phyloP scores from a whole-genome alignment of 1,140 invertebrate species.

The Aphaenogaster ashmeadi region DNA sequence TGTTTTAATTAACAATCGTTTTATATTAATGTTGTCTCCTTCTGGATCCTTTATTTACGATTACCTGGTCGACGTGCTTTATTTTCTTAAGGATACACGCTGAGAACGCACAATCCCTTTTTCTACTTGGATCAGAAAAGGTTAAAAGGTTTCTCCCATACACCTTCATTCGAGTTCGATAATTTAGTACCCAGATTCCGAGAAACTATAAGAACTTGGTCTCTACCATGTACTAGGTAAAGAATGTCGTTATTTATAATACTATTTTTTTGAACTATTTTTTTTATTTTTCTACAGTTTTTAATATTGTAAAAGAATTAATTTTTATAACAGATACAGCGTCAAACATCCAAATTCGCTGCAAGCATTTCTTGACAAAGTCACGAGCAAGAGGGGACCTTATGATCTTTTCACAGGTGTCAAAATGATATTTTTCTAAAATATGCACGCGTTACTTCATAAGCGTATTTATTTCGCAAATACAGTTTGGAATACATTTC shows the following conservation, averaged over 20 bases:
- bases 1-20: neutral
- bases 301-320: neutral
- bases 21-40: neutral
- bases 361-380: conserved; percentile 51
- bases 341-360: conserved; percentile 39
- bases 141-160: conserved; percentile 30
- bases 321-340: conserved; percentile 50
- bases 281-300: neutral
- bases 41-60: neutral
- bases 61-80: neutral
- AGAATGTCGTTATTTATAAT: neutral
- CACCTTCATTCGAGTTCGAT: conserved; percentile 73
- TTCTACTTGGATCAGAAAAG: conserved; percentile 67
- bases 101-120: conserved; percentile 65
- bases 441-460: conserved; percentile 12
- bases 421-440: neutral
- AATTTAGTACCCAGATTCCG: conserved; percentile 63
- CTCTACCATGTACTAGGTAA: conserved; percentile 67
- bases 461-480: neutral
- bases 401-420: conserved; percentile 77
- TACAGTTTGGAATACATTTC: neutral
- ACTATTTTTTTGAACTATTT: neutral
- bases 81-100: conserved; percentile 66
- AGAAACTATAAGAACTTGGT: conserved; percentile 27
- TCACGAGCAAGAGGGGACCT: conserved; percentile 70